Percentiles rank a stretch among this genome's conserved stretches.
Conservation (phyloP, 2,797 vertebrate genomes). For the Zenarchopterus dispar region DNA sequence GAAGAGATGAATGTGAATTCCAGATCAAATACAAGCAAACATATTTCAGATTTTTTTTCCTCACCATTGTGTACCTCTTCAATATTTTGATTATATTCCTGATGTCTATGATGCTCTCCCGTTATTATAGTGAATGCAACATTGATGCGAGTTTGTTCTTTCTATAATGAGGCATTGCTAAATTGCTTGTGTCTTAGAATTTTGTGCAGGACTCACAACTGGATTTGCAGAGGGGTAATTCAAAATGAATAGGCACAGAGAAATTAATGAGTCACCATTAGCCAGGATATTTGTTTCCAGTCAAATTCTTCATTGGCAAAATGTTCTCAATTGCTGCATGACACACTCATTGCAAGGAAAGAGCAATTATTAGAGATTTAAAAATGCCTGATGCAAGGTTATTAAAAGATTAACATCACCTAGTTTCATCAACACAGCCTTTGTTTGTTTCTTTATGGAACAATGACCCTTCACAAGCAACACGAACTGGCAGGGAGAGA, state of each 20-base stretch:
- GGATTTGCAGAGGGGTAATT: constrained; percentile 26
- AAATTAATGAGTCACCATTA: constrained; percentile 35
- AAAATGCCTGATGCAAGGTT: constrained; percentile 75
- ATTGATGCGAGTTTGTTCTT: constrained; percentile 15
- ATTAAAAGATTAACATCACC: constrained; percentile 83
- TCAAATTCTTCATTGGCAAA: constrained; percentile 50
- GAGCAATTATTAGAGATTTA: constrained; percentile 64
- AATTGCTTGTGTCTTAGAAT: constrained; percentile 51
- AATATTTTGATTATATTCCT: constrained; percentile 32
- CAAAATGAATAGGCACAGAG: constrained; percentile 27
- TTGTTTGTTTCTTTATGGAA: constrained; percentile 73
- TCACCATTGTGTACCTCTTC: constrained; percentile 10
- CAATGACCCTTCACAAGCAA: constrained; percentile 67
- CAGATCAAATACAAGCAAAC: constrained; percentile 54
- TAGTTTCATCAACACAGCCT: constrained; percentile 73
- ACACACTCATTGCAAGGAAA: constrained; percentile 42
- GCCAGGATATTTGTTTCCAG: constrained; percentile 41
- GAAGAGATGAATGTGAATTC: constrained; percentile 50
- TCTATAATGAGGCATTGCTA: not conserved
- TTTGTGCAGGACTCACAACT: constrained; percentile 49
- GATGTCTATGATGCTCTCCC: constrained; percentile 23
- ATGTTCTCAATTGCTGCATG: constrained; percentile 52
- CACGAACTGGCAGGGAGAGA: constrained; percentile 19
- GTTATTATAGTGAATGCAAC: constrained; percentile 2
- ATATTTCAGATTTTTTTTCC: not conserved